Conservation (phyloP, 1,140 invertebrate species). For the Pomphorhynchus laevis region DNA sequence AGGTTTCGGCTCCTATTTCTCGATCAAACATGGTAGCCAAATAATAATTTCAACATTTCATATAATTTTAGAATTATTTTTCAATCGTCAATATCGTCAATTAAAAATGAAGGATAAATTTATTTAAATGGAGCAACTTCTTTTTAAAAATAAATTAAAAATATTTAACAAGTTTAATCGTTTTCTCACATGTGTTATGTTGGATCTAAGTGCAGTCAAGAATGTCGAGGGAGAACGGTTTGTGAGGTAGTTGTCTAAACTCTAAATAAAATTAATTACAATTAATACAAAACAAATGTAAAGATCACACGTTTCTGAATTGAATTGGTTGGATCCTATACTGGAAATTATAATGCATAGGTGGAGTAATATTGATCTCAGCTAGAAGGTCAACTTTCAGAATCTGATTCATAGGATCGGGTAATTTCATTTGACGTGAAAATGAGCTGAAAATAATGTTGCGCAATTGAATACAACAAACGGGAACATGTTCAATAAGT, state of each 20-base stretch:
- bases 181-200: too few relatives aligned
- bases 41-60: too few relatives aligned
- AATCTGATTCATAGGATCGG: conserved; percentile 85
- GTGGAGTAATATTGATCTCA: conserved; percentile 38
- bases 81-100: too few relatives aligned
- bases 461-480: conserved; percentile 92
- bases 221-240: conserved; percentile 70
- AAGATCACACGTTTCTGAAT: conserved; percentile 35
- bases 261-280: conserved; percentile 20
- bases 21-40: too few relatives aligned
- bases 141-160: too few relatives aligned
- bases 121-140: too few relatives aligned
- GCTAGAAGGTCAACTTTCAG: conserved; percentile 51
- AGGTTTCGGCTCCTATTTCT: too few relatives aligned
- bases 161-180: too few relatives aligned
- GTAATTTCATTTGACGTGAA: conserved; percentile 72
- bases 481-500: conserved; percentile 94
- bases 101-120: too few relatives aligned
- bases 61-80: too few relatives aligned
- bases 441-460: conserved; percentile 88
- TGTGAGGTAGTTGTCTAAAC: conserved; percentile 75
- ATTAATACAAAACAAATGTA: conserved; percentile 10
- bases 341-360: conserved; percentile 54
- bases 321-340: conserved; percentile 42
- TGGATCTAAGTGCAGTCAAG: conserved; percentile 37